phyloP scores from a whole-genome alignment of 2,888 invertebrate genomes.

The Caenorhabditis macrosperma region DNA sequence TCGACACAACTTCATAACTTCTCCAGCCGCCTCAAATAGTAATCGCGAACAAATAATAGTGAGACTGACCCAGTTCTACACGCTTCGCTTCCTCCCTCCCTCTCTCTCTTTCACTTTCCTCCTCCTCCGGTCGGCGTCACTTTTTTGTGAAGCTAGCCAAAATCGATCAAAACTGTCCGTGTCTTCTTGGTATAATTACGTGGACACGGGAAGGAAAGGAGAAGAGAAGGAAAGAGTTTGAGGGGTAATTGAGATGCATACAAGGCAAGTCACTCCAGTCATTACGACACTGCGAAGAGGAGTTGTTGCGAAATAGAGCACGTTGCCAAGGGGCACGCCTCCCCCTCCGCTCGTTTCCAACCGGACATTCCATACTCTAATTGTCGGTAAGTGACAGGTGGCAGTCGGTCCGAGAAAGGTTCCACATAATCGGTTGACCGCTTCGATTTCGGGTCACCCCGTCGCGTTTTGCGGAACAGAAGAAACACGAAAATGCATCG shows the following conservation, averaged over 20 bases:
- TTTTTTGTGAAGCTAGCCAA: neutral
- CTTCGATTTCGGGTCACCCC: conserved; percentile 26
- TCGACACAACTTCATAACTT: neutral
- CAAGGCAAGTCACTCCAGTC: too few relatives aligned
- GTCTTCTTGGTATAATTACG: neutral
- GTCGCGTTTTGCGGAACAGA: conserved; percentile 30
- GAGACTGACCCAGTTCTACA: conserved; percentile 17
- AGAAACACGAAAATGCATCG: neutral
- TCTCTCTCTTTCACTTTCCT: conserved; percentile 2
- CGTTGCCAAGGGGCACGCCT: neutral
- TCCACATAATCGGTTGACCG: conserved; percentile 25
- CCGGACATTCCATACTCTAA: conserved; percentile 5
- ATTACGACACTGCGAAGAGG: conserved; percentile 5
- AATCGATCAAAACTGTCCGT: conserved; percentile 11
- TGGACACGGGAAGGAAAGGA: neutral
- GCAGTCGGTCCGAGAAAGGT: neutral
- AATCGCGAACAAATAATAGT: conserved; percentile 4
- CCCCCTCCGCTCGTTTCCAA: neutral
- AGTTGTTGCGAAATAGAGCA: conserved; percentile 1
- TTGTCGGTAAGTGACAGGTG: conserved; percentile 34
- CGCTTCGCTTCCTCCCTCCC: conserved; percentile 4
- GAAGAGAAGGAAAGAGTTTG: neutral
- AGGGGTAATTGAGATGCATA: conserved; percentile 5
- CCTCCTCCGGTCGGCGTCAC: too few relatives aligned
- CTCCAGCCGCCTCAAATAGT: neutral